These are phyloP conservation scores for Drosophila melanosoma DNA, from an alignment of 2,888 invertebrate species.

Conservation along the genomic window DNA sequence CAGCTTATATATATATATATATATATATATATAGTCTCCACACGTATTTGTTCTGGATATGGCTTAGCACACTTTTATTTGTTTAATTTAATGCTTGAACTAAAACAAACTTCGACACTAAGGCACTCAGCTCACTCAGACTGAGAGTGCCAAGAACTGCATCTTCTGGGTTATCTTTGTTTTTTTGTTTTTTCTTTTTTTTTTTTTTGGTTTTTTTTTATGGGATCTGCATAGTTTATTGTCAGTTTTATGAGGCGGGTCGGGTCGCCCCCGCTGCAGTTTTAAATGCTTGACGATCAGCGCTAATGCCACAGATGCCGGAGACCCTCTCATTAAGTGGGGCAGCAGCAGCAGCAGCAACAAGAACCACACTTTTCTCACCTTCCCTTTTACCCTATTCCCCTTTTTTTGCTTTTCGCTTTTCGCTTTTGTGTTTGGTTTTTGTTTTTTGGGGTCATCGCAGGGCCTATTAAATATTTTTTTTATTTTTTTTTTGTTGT, in stretches of 20 bases:
- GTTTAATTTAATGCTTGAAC: constrained; percentile 58
- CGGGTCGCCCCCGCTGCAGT: constrained; percentile 61
- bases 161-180: constrained; percentile 34
- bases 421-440: constrained; percentile 36
- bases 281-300: constrained; percentile 65
- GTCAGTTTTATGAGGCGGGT: constrained; percentile 59
- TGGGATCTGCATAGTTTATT: constrained; percentile 62
- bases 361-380: constrained; percentile 61
- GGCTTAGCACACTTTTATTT: constrained; percentile 12
- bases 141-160: constrained; percentile 18
- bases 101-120: constrained; percentile 27
- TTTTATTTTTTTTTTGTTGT: constrained; percentile 56
- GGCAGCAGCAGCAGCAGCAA: constrained; percentile 37
- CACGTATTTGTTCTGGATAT: not conserved
- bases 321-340: constrained; percentile 60
- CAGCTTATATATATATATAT: not conserved
- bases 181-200: not conserved
- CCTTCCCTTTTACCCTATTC: constrained; percentile 44
- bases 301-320: constrained; percentile 56
- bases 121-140: constrained; percentile 12
- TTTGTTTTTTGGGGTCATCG: constrained; percentile 65
- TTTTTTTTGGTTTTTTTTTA: constrained; percentile 25
- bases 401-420: constrained; percentile 20
- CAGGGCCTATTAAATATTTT: constrained; percentile 72
- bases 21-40: not conserved